Base-by-base conservation (phyloP, 1,140 invertebrate species). In the Lordiphosa clarofinis region DNA sequence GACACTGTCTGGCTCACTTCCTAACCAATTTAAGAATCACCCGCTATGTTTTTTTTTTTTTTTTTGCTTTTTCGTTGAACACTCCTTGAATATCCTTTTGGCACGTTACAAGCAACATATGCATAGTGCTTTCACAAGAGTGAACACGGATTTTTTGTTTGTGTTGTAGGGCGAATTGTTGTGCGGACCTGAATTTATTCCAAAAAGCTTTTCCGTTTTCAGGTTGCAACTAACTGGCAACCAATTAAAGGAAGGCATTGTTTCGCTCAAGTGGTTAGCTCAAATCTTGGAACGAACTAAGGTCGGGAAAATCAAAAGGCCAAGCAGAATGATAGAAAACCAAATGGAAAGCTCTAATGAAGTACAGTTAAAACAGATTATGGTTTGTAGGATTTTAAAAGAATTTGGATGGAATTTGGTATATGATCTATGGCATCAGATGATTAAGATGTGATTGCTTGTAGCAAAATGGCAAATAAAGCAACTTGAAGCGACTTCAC, bases 1-100 rank as follows among this genome's bases (percentile, higher is more conserved):
- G 75, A 79, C 75, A 79, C 68, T 84, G 73, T 67, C 73, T 78
- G 73, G 68, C 73, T 73, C 59, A 69, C 68, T 82, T 81, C 55
- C 67, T 62, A 73, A 81, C 56, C 78, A 84, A 84, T 82, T 82
- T 68, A 65, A 82, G 56, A 73, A 59, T 61, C 52, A 56, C 64
- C 8, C 31, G 12, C 13, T 40, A 8, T 19, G 11, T 15, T 31
- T 8, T 12, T n/a, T 21, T 21, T 61, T 31, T n/a, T n/a, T n/a
- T 24, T 12, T 53, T 31, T 19, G 43, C 40, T 5, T 12, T 50
- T 21, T 37, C 42, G 42, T 24, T 33, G 50, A 6, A 52, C 55
- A 40, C 44, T 50, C 15, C 28, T 35, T 36, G 65, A 67, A 37
- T 37, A 49, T 53, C 38, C 56, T 55, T 47, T 48, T 21, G 58